Evolutionary conservation across 2,888 invertebrate genomes (phyloP).

Genomic region (Drosophila robusta): DNA sequence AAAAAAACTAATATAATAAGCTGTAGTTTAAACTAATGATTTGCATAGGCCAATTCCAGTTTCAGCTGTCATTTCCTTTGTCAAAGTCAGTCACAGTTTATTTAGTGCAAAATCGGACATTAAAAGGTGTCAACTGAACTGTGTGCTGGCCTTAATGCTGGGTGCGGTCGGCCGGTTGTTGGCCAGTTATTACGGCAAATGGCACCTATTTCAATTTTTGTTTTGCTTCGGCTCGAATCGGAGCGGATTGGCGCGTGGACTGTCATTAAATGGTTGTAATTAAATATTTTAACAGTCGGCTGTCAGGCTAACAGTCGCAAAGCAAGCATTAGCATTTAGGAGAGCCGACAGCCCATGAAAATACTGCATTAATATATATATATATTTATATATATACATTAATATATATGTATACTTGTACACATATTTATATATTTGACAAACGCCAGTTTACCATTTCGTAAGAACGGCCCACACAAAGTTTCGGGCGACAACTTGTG

Average conservation of each 20-base stretch:
- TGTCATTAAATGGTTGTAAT: slow-evolving; percentile 68
- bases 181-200: slow-evolving; percentile 59
- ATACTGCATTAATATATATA: slow-evolving; percentile 13
- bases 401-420: neutral
- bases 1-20: neutral
- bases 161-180: slow-evolving; percentile 54
- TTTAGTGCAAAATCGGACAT: slow-evolving; percentile 27
- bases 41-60: too few species aligned
- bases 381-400: neutral
- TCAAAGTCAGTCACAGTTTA: slow-evolving; percentile 17
- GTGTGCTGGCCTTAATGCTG: slow-evolving; percentile 34
- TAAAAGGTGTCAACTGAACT: slow-evolving; percentile 69
- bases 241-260: slow-evolving; percentile 43
- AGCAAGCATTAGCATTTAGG: slow-evolving; percentile 61
- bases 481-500: slow-evolving; percentile 56
- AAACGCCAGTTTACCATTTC: slow-evolving; percentile 39
- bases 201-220: slow-evolving; percentile 5
- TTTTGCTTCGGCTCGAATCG: neutral
- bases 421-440: slow-evolving; percentile 13
- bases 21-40: neutral
- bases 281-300: slow-evolving; percentile 64
- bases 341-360: slow-evolving; percentile 41
- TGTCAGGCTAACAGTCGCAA: slow-evolving; percentile 51
- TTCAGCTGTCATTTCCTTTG: neutral
- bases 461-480: slow-evolving; percentile 43